phyloP scores from a whole-genome alignment of 2,888 invertebrate species.

The Lysandra coridon region DNA sequence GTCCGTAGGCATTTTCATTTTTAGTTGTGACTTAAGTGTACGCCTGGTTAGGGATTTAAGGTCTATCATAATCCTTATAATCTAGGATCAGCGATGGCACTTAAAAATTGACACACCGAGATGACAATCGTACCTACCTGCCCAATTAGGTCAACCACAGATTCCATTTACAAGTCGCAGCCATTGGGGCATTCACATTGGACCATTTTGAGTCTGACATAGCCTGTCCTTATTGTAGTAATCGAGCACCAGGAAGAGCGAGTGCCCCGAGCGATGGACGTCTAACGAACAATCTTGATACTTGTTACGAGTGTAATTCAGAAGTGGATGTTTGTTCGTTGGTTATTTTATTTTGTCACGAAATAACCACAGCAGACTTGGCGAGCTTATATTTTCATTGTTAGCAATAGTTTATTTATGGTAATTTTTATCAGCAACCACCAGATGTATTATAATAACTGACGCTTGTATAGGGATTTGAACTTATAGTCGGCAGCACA shows the following conservation, averaged over 20 bases:
- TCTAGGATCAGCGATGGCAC: too few relatives aligned
- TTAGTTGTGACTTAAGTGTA: neutral
- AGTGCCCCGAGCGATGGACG: constrained; percentile 3
- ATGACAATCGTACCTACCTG: too few relatives aligned
- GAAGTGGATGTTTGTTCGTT: constrained; percentile 3
- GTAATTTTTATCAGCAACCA: too few relatives aligned
- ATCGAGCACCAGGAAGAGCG: neutral
- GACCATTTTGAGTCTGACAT: neutral
- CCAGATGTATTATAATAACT: too few relatives aligned
- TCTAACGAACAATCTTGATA: constrained; percentile 20
- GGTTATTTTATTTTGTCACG: neutral
- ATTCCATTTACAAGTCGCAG: neutral
- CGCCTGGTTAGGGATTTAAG: too few relatives aligned
- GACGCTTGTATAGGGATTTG: too few relatives aligned
- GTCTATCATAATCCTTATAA: too few relatives aligned
- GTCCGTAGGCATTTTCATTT: neutral
- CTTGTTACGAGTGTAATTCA: constrained; percentile 18
- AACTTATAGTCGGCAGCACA: too few relatives aligned
- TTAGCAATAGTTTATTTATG: neutral
- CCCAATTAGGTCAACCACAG: too few relatives aligned
- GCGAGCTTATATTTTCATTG: neutral
- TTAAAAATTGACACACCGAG: too few relatives aligned
- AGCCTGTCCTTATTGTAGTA: neutral
- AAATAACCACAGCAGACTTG: neutral
- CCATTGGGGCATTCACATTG: neutral